A percentile compares a stretch with the other conserved stretches of the same genome.
phyloP scores from a whole-genome alignment of 2,888 invertebrate species.

The Lampropteryx suffumata region DNA sequence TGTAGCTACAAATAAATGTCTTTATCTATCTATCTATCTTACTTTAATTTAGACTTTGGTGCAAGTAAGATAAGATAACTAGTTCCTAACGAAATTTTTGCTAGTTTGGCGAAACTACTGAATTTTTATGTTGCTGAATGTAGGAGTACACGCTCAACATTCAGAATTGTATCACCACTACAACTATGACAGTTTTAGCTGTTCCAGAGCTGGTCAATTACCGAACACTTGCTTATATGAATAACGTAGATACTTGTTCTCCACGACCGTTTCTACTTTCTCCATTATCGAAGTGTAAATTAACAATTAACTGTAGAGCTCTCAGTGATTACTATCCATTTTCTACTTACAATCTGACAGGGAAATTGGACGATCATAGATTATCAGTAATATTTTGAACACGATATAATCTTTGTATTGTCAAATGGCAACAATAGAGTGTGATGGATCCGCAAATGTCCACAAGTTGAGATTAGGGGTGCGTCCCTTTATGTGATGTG shows the following conservation, averaged over 20 bases:
- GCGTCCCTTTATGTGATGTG: conserved; percentile 49
- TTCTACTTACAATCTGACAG: conserved; percentile 31
- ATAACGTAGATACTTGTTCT: conserved; percentile 1
- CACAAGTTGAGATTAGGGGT: conserved; percentile 35
- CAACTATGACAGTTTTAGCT: too few relatives aligned
- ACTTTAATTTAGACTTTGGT: too few relatives aligned
- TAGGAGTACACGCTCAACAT: too few relatives aligned
- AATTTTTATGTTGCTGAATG: too few relatives aligned
- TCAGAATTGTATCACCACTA: too few relatives aligned
- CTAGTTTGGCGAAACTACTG: too few relatives aligned
- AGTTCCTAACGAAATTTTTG: too few relatives aligned
- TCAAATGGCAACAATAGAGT: conserved; percentile 32
- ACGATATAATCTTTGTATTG: conserved; percentile 25
- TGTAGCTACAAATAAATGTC: too few relatives aligned
- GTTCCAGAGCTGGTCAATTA: too few relatives aligned
- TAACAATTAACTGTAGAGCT: conserved; percentile 22
- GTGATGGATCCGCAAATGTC: conserved; percentile 31
- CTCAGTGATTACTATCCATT: conserved; percentile 20
- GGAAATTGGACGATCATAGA: conserved; percentile 29
- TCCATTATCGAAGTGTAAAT: conserved; percentile 19
- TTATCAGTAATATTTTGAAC: conserved; percentile 22
- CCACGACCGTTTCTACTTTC: conserved; percentile 20
- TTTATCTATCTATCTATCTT: too few relatives aligned
- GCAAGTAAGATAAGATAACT: too few relatives aligned
- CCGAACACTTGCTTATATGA: not conserved